Percentiles rank a stretch among this genome's conserved stretches.
phyloP scores from a whole-genome alignment of 2,113 vertebrate genomes.

The Mirza zaza region DNA sequence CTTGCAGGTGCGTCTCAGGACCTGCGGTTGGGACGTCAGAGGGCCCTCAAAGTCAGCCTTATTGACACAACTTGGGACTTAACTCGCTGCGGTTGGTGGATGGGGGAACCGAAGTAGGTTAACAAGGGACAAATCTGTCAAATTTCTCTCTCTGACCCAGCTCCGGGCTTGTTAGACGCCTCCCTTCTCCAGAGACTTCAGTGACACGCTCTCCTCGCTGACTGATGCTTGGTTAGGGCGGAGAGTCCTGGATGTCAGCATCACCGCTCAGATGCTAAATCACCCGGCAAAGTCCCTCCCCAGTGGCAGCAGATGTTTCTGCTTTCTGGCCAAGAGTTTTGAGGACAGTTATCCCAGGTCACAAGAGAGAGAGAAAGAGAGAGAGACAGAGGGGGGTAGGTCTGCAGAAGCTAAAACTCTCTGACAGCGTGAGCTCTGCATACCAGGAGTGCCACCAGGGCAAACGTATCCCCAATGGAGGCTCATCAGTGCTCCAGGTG shows the following conservation, averaged over 20 bases:
- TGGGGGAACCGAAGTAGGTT: background rate
- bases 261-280: constrained; percentile 37
- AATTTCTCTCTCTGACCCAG: background rate
- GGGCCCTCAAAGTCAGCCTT: rapidly evolving
- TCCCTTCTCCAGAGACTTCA: background rate
- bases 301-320: constrained; percentile 59
- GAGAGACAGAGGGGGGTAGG: too few species aligned
- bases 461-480: background rate
- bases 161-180: background rate
- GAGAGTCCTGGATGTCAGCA: background rate
- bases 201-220: rapidly evolving
- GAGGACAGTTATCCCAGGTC: constrained; percentile 6
- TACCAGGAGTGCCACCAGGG: background rate
- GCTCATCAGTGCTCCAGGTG: rapidly evolving
- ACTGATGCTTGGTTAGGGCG: background rate
- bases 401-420: background rate
- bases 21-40: too few species aligned
- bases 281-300: background rate
- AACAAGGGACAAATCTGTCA: background rate
- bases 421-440: rapidly evolving
- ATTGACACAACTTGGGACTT: background rate
- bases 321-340: constrained; percentile 49
- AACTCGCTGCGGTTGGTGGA: background rate
- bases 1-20: rapidly evolving
- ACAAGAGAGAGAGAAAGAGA: too few species aligned